Evolutionary conservation across 2,888 invertebrate genomes (phyloP).

Genomic region (Tetragnatha montana): DNA sequence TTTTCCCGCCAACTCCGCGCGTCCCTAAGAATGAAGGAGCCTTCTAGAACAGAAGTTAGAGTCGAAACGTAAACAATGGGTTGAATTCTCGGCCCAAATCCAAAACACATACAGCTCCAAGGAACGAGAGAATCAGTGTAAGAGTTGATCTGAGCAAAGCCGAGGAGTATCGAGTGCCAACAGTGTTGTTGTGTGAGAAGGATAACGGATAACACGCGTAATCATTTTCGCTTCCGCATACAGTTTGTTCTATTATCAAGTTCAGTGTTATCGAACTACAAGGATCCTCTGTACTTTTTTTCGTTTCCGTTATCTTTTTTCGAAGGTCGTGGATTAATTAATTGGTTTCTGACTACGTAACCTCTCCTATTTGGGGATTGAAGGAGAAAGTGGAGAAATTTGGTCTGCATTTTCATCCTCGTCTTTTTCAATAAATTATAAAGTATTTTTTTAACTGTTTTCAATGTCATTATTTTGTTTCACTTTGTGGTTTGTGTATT

Average conservation of each 20-base stretch:
- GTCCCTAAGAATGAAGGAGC: background rate
- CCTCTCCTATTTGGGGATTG: background rate
- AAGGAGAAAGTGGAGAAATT: background rate
- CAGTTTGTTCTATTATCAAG: background rate
- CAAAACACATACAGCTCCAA: background rate
- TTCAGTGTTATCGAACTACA: background rate
- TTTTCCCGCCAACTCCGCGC: background rate
- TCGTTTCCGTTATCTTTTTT: background rate
- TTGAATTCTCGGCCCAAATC: background rate
- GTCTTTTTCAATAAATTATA: no score
- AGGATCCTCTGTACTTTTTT: background rate
- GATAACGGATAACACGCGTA: background rate
- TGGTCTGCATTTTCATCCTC: background rate
- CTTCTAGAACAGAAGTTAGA: background rate
- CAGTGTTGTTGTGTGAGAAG: background rate
- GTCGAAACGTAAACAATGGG: background rate
- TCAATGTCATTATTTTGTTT: no score
- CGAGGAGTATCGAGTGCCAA: background rate
- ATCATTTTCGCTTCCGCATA: background rate
- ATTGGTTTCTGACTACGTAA: no score
- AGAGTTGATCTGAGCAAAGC: background rate
- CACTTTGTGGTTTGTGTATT: no score
- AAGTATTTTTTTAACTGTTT: no score
- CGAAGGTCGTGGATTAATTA: background rate
- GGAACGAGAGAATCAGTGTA: background rate